Evolutionary conservation across 2,113 vertebrate species (phyloP).

Genomic region (Melanostigma gelatinosum): DNA sequence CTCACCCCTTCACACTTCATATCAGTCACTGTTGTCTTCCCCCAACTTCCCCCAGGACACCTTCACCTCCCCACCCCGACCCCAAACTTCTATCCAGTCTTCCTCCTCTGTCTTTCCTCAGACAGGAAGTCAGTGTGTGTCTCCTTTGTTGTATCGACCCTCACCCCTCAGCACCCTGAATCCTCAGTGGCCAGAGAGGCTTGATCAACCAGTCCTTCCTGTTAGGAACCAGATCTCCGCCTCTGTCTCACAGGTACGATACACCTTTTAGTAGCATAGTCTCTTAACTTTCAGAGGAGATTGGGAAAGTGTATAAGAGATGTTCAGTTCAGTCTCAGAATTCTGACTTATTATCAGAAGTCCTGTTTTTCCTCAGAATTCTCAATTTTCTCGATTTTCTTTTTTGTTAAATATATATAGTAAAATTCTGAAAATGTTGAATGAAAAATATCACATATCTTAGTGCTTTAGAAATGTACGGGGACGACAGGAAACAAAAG

Average conservation of each 20-base stretch:
- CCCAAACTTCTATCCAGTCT: neutral
- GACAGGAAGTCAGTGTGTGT: neutral
- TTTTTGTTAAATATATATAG: too few relatives aligned
- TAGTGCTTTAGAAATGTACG: too few relatives aligned
- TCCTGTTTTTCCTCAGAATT: too few relatives aligned
- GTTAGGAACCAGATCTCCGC: constrained; percentile 58
- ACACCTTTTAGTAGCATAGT: neutral
- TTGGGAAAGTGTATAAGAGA: neutral
- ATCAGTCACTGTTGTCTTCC: neutral
- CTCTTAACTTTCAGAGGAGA: neutral
- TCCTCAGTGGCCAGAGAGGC: constrained; percentile 48
- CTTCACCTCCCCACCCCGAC: too few relatives aligned
- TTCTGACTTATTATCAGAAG: too few relatives aligned
- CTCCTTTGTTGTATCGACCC: neutral
- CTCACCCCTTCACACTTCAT: neutral
- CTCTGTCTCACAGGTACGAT: constrained; percentile 79
- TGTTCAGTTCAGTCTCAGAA: neutral
- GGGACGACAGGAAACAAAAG: too few relatives aligned
- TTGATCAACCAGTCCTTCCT: constrained; percentile 58
- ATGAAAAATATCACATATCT: too few relatives aligned
- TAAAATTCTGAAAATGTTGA: too few relatives aligned
- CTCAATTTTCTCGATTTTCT: too few relatives aligned
- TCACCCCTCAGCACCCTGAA: neutral
- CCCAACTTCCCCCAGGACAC: neutral
- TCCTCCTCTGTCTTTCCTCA: neutral